phyloP scores from a whole-genome alignment of 2,113 vertebrate species.

The Neolamprologus devosi region DNA sequence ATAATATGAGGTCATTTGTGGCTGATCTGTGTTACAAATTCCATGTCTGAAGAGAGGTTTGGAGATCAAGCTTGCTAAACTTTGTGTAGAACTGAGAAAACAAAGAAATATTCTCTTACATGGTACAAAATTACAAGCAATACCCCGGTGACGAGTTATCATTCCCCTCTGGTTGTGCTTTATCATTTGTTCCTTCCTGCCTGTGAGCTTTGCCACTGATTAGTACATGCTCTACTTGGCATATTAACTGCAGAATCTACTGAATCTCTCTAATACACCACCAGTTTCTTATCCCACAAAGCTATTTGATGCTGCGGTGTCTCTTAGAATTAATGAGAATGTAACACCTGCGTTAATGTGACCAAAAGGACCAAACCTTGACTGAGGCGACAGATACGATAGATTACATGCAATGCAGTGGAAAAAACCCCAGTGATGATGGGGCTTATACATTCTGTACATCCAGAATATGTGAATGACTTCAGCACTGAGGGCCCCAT shows the following conservation, averaged over 20 bases:
- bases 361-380: neutral
- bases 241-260: slow-evolving; percentile 46
- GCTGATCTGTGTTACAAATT: neutral
- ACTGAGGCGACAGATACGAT: neutral
- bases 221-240: slow-evolving; percentile 37
- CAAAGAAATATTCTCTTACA: neutral
- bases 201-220: slow-evolving; percentile 30
- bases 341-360: neutral
- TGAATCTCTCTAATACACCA: slow-evolving; percentile 8
- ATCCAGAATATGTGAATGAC: slow-evolving; percentile 1
- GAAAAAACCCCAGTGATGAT: neutral
- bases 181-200: slow-evolving; percentile 28
- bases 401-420: neutral
- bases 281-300: slow-evolving; percentile 7
- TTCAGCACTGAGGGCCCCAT: slow-evolving; percentile 23
- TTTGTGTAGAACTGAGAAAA: neutral
- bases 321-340: slow-evolving; percentile 9
- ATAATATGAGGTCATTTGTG: neutral
- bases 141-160: neutral
- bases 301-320: slow-evolving; percentile 4
- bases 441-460: neutral
- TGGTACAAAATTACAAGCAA: neutral
- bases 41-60: neutral
- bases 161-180: neutral
- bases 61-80: neutral